A percentile compares a stretch with the other conserved stretches of the same genome.
Evolutionary conservation across 2,888 invertebrate genomes (phyloP).

Genomic region (Galeruca laticollis): DNA sequence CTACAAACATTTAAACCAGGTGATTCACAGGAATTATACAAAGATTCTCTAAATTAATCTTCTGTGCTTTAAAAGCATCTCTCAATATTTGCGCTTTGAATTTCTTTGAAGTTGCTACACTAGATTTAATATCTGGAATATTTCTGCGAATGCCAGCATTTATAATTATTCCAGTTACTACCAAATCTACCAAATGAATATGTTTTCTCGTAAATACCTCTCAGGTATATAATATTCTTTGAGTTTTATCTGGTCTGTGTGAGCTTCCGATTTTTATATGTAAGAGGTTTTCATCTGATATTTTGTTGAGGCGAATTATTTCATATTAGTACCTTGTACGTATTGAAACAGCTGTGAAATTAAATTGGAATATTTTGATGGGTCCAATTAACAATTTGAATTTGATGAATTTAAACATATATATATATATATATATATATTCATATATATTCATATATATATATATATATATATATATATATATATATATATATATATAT

Average conservation of each 20-base stretch:
- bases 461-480: too few relatives aligned
- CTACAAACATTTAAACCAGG: slow-evolving; percentile 32
- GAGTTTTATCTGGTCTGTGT: not conserved
- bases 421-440: too few relatives aligned
- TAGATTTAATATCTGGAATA: slow-evolving; percentile 35
- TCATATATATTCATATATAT: too few relatives aligned
- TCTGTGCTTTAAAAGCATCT: slow-evolving; percentile 28
- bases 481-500: too few relatives aligned
- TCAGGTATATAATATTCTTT: slow-evolving; percentile 4
- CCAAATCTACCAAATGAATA: slow-evolving; percentile 5
- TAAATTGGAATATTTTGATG: not conserved
- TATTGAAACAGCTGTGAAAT: not conserved
- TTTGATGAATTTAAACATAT: too few relatives aligned
- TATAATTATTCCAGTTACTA: slow-evolving; percentile 32
- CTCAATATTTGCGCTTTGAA: slow-evolving; percentile 30
- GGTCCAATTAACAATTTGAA: not conserved
- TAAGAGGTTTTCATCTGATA: not conserved
- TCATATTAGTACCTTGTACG: not conserved
- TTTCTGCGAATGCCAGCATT: slow-evolving; percentile 31
- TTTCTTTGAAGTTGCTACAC: slow-evolving; percentile 42
- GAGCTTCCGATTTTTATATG: not conserved
- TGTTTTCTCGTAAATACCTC: slow-evolving; percentile 7
- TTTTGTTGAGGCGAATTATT: not conserved
- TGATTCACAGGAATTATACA: slow-evolving; percentile 32
- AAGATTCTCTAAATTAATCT: slow-evolving; percentile 36